A percentile compares a stretch with the other conserved stretches of the same genome.
These are phyloP conservation scores for Caenorhabditis angaria DNA, from an alignment of 2,888 invertebrate species.

Conservation along the genomic window DNA sequence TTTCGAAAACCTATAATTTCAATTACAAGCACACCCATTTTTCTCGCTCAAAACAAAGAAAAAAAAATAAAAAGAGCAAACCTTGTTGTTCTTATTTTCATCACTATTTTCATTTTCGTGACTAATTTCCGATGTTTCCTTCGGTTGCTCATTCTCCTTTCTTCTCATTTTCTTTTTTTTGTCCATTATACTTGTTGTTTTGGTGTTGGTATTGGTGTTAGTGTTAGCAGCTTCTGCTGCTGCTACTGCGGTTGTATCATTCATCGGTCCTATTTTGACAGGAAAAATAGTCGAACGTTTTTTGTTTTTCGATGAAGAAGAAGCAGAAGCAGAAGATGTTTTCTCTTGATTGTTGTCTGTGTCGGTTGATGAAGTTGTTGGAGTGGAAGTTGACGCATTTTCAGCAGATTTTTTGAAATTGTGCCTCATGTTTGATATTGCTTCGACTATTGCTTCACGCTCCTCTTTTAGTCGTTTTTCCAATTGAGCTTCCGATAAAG, in stretches of 20 bases:
- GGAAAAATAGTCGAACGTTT: conserved; percentile 18
- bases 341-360: conserved; percentile 16
- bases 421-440: conserved; percentile 14
- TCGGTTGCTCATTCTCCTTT: neutral
- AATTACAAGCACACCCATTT: too few species aligned
- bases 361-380: conserved; percentile 15
- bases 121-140: conserved; percentile 29
- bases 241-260: too few species aligned
- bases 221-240: conserved; percentile 25
- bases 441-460: conserved; percentile 13
- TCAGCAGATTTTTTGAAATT: conserved; percentile 7
- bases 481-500: conserved; percentile 19
- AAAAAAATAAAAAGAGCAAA: neutral
- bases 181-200: neutral
- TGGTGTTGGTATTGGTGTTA: conserved; percentile 17
- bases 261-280: conserved; percentile 37
- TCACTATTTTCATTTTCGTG: conserved; percentile 26
- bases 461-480: conserved; percentile 13
- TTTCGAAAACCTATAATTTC: neutral
- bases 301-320: conserved; percentile 23
- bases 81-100: conserved; percentile 7
- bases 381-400: too few species aligned
- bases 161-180: neutral
- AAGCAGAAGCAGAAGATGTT: conserved; percentile 13
- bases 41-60: too few species aligned